A percentile compares a stretch with the other conserved stretches of the same genome.
Evolutionary conservation across 2,113 vertebrate genomes (phyloP).

Genomic region (Lampris megalopsis): DNA sequence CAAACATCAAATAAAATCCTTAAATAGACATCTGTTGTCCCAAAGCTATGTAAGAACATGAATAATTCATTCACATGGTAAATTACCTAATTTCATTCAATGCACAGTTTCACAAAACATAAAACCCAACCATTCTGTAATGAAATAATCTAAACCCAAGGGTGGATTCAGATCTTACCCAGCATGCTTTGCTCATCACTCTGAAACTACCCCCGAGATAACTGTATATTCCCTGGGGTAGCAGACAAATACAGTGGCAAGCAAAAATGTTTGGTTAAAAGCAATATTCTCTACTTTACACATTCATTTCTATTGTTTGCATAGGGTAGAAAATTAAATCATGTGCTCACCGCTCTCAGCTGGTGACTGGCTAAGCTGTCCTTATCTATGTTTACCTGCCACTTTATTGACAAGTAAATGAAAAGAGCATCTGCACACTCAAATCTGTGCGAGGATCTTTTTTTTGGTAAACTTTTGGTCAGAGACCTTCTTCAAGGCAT

Average conservation of each 20-base stretch:
- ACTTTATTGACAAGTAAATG: background rate
- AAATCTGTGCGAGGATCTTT: no score
- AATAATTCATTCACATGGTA: slow-evolving; percentile 55
- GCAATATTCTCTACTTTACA: no score
- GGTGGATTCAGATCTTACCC: slow-evolving; percentile 33
- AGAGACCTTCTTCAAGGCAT: no score
- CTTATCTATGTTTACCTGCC: slow-evolving; percentile 12
- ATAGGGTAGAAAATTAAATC: background rate
- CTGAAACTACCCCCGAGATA: slow-evolving; percentile 5
- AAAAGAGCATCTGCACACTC: no score
- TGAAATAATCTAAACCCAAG: slow-evolving; percentile 47
- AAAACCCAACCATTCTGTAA: slow-evolving; percentile 15
- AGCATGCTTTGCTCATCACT: slow-evolving; percentile 36
- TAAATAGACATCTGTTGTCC: background rate
- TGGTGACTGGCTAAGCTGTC: slow-evolving; percentile 15
- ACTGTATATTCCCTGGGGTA: background rate
- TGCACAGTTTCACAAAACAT: slow-evolving; percentile 29
- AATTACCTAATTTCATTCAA: slow-evolving; percentile 42
- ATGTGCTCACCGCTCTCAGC: background rate
- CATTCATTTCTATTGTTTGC: background rate
- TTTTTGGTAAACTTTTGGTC: no score
- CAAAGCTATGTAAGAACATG: slow-evolving; percentile 26
- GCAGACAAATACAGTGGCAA: background rate
- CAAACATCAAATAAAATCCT: slow-evolving; percentile 18
- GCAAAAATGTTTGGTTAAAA: no score